Evolutionary conservation across 2,797 vertebrate genomes (phyloP), one percentile per base, ranked within the genome.

Genomic region (Tokudaia tokunoshimensis): DNA sequence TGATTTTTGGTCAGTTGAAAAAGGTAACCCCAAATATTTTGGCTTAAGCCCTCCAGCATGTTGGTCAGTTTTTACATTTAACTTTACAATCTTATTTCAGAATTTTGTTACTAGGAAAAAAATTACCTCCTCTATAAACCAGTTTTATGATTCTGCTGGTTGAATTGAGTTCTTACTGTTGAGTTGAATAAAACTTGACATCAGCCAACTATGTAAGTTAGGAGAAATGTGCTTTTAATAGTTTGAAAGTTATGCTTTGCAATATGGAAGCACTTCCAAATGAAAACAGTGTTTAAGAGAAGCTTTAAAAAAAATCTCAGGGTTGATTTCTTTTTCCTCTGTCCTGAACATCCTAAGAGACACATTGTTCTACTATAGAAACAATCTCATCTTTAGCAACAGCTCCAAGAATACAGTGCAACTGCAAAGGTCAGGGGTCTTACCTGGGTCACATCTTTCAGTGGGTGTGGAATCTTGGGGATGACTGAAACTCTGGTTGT

Each of bases 211-310:
- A 75, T 67, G 65, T 83, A 67, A 74, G 92, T 91, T 92, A 87
- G 92, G n/a, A 82, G 57, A 88, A 81, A 55, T 87, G 61, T 74
- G 47, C 83, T 95, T 94, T 90, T 93, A 83, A 92, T 65, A 19
- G 75, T 85, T 94, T 89, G 86, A 94, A 80, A 91, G 94, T 92
- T 83, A 89, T 61, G 59, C 67, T 67, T 85, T 90, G 81, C 78
- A 78, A 29, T n/a, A 29, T 34, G 6, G 74, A 94, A 70, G n/a
- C 41, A 14, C 24, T 29, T 14, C 3, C 55, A 26, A 26, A 59
- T 44, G 57, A 91, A 91, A 89, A 91, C 82, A 59, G 10, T 59
- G 61, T 82, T 83, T 85, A 81, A 96, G 63, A 95, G 79, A 89
- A 86, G 15, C 37, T 34, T 72, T 37, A 3, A 19, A 59, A 41